phyloP scores from a whole-genome alignment of 2,797 vertebrate species.

The Trachurus trachurus region DNA sequence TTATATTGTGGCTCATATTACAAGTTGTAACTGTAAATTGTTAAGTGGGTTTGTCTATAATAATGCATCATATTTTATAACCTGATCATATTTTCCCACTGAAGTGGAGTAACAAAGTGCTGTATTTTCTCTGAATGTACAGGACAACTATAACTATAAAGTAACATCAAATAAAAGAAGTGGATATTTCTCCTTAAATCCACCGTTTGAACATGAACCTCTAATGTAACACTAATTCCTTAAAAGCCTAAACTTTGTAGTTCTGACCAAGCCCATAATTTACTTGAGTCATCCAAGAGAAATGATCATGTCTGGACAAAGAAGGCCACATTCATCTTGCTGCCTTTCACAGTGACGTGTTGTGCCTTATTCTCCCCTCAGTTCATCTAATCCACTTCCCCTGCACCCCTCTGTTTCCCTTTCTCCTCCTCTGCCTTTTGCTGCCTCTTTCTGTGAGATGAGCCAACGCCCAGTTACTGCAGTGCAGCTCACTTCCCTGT shows the following conservation, averaged over 20 bases:
- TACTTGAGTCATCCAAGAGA: not conserved
- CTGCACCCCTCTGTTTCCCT: slow-evolving; percentile 5
- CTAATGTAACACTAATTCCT: not conserved
- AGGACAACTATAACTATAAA: not conserved
- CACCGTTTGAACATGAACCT: not conserved
- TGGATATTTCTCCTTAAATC: not conserved
- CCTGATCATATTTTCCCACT: not conserved
- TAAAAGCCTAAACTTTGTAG: not conserved
- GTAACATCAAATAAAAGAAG: not conserved
- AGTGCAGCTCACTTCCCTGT: slow-evolving; percentile 78
- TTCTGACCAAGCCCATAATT: not conserved
- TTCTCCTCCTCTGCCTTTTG: slow-evolving; percentile 36
- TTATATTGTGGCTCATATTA: not conserved
- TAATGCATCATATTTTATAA: not conserved
- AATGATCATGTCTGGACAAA: not conserved
- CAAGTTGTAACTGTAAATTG: not conserved
- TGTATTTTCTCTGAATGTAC: not conserved
- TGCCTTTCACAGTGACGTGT: slow-evolving; percentile 15
- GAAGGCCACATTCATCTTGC: not conserved
- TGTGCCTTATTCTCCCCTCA: not conserved
- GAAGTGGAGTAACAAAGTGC: not conserved
- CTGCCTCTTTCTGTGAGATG: slow-evolving; percentile 41
- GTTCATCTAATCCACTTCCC: slow-evolving; percentile 3
- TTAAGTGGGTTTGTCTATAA: not conserved
- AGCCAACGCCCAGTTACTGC: slow-evolving; percentile 86